Percentiles rank a stretch among this genome's conserved stretches.
Evolutionary conservation across 2,797 vertebrate species (phyloP).

Genomic region (Gadopsis bispinosus): DNA sequence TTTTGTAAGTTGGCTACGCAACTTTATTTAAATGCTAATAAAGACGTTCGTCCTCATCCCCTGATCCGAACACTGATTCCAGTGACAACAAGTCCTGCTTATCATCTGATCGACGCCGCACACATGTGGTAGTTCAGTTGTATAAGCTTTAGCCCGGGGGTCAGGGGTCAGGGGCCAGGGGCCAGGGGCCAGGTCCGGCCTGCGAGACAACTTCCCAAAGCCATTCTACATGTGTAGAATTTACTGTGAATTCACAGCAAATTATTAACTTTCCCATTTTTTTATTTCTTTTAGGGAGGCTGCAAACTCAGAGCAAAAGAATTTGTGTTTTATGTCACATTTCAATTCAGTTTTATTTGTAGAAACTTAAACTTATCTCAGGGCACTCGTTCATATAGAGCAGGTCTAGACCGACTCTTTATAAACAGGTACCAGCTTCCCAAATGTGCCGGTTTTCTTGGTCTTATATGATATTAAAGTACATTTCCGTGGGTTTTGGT

Average conservation of each 20-base stretch:
- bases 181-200: background rate
- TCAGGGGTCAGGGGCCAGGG: too few species aligned
- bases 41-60: background rate
- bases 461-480: too few species aligned
- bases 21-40: conserved; percentile 10
- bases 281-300: too few species aligned
- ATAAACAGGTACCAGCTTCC: too few species aligned
- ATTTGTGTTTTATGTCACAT: background rate
- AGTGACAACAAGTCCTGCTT: background rate
- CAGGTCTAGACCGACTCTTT: too few species aligned
- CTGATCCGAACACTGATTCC: background rate
- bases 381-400: too few species aligned
- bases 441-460: too few species aligned
- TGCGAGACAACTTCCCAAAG: background rate
- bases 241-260: background rate
- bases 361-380: too few species aligned
- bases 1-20: background rate
- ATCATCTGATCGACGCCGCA: background rate
- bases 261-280: too few species aligned
- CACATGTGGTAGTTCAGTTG: background rate
- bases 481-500: too few species aligned
- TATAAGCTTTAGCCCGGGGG: background rate
- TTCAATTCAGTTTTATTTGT: too few species aligned
- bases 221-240: too few species aligned
- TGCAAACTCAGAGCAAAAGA: background rate